Evolutionary conservation across 2,797 vertebrate genomes (phyloP), one percentile per base, ranked within the genome.

Genomic region (Salmo trutta): DNA sequence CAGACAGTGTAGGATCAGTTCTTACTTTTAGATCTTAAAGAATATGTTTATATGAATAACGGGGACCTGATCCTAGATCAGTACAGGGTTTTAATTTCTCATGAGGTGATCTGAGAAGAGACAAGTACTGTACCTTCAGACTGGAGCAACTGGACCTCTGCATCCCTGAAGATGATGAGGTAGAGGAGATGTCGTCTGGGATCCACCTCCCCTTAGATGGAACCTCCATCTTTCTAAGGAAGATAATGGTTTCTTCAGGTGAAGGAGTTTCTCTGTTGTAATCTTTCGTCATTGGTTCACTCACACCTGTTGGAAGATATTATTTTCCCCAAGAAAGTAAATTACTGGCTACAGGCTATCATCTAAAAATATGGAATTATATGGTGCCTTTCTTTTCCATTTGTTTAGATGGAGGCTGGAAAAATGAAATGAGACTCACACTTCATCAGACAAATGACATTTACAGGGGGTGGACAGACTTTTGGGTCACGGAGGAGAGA

Each of bases 61-160:
- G 0, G 53, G 19, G 2, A 47, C 41, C 53, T 56, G 16, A 56
- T 17, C 16, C 53, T 56, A 56, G 19, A 56, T 56, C 5, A 19
- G 19, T 5, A n/a, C 17, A n/a, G 53, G 53, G 4, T 56, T 5
- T 56, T 5, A 19, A 19, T 56, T 56, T 56, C 53, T 17, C 16
- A 7, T 17, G 17, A 56, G 10, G n/a, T 64, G 62, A 64, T 64
- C 1, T 21, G 24, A 64, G n/a, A 24, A n/a, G 7, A 1, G 7
- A n/a, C 2, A 3, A 24, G 62, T 29, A 29, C 62, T 27, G 21
- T 95, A 97, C 97, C 97, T 97, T 98, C 73, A 98, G 91, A 76
- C 94, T 91, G 76, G 95, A 93, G 81, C 94, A 95, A 76, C 94
- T 92, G 0, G 89, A 81, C 47, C 73, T 87, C 78, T 76, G 87